Base-by-base conservation (phyloP, 2,113 vertebrate genomes). In the Penelope pileata region DNA sequence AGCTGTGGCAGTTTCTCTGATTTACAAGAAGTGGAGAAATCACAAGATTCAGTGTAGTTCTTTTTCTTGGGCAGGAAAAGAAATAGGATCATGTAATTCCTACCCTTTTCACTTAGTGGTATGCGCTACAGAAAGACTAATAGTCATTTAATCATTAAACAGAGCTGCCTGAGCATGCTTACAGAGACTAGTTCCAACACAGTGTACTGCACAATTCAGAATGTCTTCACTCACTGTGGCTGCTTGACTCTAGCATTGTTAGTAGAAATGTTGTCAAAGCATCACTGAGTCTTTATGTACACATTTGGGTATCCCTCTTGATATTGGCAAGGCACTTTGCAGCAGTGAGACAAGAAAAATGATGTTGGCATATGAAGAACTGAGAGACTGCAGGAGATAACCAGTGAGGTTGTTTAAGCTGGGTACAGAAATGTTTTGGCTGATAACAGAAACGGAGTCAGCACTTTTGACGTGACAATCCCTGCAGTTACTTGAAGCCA, bases 311-410 rank as follows among this genome's bases (percentile, higher is more conserved):
- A 15, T 70, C 30, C 45, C 19, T 70, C 34, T 9, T 0, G 1
- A 3, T 67, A 32, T 24, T 1, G 0, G 7, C 8, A 23, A 75
- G 42, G 7, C n/a, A 69, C 3, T 58, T 45, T 77, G 14, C 36
- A 4, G 36, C 11, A 7, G 12, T 8, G 45, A 66, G 30, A 27
- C 10, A 0, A 2, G 16, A n/a, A 43, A 36, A 80, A 77, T 36
- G 7, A 10, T 53, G 16, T 69, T 88, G 78, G 23, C 18, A 1
- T 23, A 6, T 18, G 64, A 67, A 54, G 64, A 77, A 56, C 34
- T 9, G 68, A 67, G 54, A 58, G 7, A 16, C 17, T 85, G 70
- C 67, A 80, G 50, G 63, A 58, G 47, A 24, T 56, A 67, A 42
- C 0, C 1, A 40, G 4, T 18, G 36, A n/a, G 16, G 29, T 36